phyloP scores from a whole-genome alignment of 1,140 invertebrate species.

The Drosophila asahinai region DNA sequence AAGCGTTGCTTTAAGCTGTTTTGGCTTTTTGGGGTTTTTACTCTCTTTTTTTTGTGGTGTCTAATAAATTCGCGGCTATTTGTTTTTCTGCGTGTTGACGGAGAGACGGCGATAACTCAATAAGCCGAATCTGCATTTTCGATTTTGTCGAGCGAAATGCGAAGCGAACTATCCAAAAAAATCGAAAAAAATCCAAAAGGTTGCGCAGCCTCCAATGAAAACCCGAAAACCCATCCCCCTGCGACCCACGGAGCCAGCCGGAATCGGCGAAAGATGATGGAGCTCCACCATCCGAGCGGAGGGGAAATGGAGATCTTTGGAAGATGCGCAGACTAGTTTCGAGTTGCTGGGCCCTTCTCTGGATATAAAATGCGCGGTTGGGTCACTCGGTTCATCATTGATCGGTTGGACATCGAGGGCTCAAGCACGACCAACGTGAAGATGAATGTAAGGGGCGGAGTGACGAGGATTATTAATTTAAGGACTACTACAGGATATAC shows the following conservation, averaged over 20 bases:
- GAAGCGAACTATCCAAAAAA: not conserved
- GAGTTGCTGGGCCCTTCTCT: conserved; percentile 9
- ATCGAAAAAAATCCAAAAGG: not conserved
- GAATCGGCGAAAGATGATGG: conserved; percentile 37
- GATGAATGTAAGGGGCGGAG: conserved; percentile 75
- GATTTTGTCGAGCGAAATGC: conserved; percentile 17
- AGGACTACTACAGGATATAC: conserved; percentile 30
- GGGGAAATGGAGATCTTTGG: conserved; percentile 18
- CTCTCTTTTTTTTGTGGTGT: not conserved
- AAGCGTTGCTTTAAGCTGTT: not conserved
- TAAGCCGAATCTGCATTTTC: conserved; percentile 45
- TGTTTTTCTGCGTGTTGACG: conserved; percentile 20
- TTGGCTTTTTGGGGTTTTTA: not conserved
- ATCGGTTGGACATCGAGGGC: conserved; percentile 81
- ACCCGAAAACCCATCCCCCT: not conserved
- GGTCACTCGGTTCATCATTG: conserved; percentile 78
- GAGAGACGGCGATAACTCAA: conserved; percentile 25
- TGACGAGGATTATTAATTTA: conserved; percentile 7
- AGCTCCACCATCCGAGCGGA: not conserved
- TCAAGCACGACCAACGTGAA: conserved; percentile 82
- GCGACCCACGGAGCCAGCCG: not conserved
- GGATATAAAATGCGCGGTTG: conserved; percentile 76
- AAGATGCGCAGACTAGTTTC: conserved; percentile 62
- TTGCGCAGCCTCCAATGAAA: conserved; percentile 25
- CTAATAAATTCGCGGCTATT: conserved; percentile 11